A percentile compares a stretch with the other conserved stretches of the same genome.
These are phyloP conservation scores for Laterallus jamaicensis DNA, from an alignment of 2,113 vertebrate species.

Conservation along the genomic window DNA sequence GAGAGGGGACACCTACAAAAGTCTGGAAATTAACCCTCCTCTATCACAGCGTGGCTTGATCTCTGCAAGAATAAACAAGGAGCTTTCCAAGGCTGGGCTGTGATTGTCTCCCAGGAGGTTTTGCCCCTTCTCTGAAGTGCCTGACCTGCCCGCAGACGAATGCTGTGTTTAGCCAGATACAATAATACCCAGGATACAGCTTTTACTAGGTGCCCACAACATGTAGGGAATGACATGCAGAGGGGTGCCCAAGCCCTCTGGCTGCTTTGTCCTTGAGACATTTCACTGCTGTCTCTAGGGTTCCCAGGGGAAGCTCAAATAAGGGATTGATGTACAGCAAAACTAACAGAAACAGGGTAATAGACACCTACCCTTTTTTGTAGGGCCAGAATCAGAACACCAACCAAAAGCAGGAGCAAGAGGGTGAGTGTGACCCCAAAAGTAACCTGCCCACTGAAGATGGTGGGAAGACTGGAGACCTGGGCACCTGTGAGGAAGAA, in stretches of 20 bases:
- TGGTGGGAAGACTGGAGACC: background rate
- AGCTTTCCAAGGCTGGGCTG: background rate
- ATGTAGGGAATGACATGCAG: background rate
- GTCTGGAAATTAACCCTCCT: background rate
- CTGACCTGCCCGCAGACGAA: background rate
- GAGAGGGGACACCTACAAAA: background rate
- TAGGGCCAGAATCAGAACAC: slow-evolving; percentile 24
- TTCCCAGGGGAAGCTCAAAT: background rate
- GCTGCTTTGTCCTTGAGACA: background rate
- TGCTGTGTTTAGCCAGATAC: background rate
- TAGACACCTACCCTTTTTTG: slow-evolving; percentile 55
- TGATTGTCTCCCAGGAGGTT: background rate
- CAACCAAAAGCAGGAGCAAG: slow-evolving; percentile 6
- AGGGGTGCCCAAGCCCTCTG: background rate
- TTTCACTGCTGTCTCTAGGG: background rate
- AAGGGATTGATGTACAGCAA: background rate
- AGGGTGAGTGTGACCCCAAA: slow-evolving; percentile 51
- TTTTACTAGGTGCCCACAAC: background rate
- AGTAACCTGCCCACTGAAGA: slow-evolving; percentile 17
- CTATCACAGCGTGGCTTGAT: background rate
- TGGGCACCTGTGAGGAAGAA: slow-evolving; percentile 62
- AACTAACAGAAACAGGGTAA: background rate
- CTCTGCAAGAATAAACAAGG: background rate
- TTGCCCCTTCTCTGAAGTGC: background rate
- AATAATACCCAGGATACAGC: background rate